These are phyloP conservation scores for Anoncus sp. DNA, from an alignment of 2,888 invertebrate genomes.

Conservation along the genomic window DNA sequence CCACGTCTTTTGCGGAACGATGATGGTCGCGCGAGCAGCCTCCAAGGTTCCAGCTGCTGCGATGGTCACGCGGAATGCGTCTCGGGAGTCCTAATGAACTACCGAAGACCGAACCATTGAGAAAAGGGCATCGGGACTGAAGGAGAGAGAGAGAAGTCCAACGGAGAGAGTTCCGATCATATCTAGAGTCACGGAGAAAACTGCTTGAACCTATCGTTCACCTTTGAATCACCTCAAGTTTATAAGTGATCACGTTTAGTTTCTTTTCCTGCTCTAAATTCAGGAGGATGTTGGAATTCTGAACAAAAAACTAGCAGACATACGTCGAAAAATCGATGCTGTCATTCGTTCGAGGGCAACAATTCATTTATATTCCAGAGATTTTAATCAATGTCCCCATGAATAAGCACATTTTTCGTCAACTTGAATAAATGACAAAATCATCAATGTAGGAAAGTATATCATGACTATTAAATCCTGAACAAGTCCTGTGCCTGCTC, in stretches of 20 bases:
- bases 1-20: no score
- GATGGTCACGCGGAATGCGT: conserved; percentile 59
- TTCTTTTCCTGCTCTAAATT: background rate
- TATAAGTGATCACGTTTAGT: background rate
- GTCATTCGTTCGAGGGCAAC: conserved; percentile 9
- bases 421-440: conserved; percentile 26
- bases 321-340: conserved; percentile 14
- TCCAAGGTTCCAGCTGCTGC: conserved; percentile 1
- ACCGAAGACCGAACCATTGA: conserved; percentile 66
- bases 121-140: background rate
- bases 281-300: conserved; percentile 5
- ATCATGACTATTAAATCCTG: conserved; percentile 27
- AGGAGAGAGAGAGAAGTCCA: background rate
- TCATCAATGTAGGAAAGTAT: conserved; percentile 12
- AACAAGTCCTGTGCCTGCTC: no score
- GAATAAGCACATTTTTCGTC: conserved; percentile 37
- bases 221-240: conserved; percentile 15
- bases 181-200: conserved; percentile 5
- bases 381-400: conserved; percentile 25
- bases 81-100: conserved; percentile 72
- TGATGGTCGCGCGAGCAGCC: conserved; percentile 22
- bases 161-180: conserved; percentile 11
- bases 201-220: background rate
- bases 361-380: conserved; percentile 5
- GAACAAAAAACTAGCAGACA: background rate